Percentiles rank a stretch among this genome's conserved stretches.
Evolutionary conservation across 2,888 invertebrate species (phyloP).

Genomic region (Drosophila anomalipes): DNA sequence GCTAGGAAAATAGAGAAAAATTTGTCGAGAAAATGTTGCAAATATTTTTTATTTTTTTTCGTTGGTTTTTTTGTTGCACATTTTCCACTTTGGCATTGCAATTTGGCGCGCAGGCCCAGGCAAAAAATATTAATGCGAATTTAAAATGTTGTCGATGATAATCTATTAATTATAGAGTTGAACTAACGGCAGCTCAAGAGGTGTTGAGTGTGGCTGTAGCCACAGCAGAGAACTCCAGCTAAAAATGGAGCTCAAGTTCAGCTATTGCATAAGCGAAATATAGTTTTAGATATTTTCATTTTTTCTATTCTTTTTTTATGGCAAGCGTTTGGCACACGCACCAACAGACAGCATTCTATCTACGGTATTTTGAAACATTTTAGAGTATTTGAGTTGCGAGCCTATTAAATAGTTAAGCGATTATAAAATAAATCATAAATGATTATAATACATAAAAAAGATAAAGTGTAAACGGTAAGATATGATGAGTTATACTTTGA

Average conservation of each 20-base stretch:
- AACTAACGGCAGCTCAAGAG: conserved; percentile 75
- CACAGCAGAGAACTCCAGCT: not conserved
- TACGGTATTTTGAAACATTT: conserved; percentile 6
- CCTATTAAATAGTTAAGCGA: not conserved
- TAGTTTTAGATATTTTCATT: not conserved
- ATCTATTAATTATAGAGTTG: conserved; percentile 78
- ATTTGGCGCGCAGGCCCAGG: conserved; percentile 71
- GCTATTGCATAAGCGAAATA: conserved; percentile 9
- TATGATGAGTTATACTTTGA: not conserved
- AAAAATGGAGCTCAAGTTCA: conserved; percentile 15
- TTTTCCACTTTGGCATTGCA: conserved; percentile 70
- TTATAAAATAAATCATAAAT: not conserved
- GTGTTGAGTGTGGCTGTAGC: conserved; percentile 62
- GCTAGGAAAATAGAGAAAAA: conserved; percentile 21
- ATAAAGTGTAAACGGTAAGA: not conserved
- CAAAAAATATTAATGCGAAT: conserved; percentile 68
- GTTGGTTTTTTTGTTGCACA: conserved; percentile 32
- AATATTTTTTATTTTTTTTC: conserved; percentile 39
- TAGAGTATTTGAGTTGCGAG: not conserved
- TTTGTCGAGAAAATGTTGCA: conserved; percentile 47
- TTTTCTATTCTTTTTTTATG: conserved; percentile 6
- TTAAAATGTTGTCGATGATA: conserved; percentile 82
- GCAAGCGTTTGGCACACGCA: conserved; percentile 34
- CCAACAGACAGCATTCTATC: conserved; percentile 11
- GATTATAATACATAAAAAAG: not conserved